Conservation (phyloP, 2,888 invertebrate species). For the Disparrhopalites patrizii region DNA sequence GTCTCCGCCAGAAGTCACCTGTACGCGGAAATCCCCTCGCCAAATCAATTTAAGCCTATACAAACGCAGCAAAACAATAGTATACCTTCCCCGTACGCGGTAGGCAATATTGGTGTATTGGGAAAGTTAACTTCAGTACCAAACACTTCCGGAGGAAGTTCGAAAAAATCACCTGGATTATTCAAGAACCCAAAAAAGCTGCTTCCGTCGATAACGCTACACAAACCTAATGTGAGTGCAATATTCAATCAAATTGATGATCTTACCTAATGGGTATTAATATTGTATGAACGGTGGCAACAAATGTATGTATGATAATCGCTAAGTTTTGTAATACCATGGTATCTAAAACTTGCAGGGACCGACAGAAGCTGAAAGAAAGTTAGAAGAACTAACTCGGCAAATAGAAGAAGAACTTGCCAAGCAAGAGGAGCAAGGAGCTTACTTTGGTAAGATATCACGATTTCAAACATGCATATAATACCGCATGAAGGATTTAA, state of each 20-base stretch:
- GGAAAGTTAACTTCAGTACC: neutral
- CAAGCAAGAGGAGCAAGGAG: slow-evolving; percentile 88
- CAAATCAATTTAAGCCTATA: slow-evolving; percentile 32
- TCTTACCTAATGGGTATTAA: too few relatives aligned
- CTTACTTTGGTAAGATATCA: slow-evolving; percentile 79
- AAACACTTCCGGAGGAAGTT: neutral
- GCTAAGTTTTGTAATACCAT: too few relatives aligned
- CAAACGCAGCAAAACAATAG: neutral
- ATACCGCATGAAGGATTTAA: too few relatives aligned
- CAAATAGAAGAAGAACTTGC: slow-evolving; percentile 95
- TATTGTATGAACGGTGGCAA: neutral
- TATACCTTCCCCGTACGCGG: slow-evolving; percentile 30
- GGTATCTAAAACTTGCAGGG: slow-evolving; percentile 57
- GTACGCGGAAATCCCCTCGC: slow-evolving; percentile 27
- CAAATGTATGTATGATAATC: neutral
- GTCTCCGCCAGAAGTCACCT: slow-evolving; percentile 23
- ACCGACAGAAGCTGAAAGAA: slow-evolving; percentile 86
- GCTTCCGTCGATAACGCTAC: slow-evolving; percentile 30
- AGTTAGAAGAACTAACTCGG: slow-evolving; percentile 86
- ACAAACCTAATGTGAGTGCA: slow-evolving; percentile 28
- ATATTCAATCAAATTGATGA: too few relatives aligned
- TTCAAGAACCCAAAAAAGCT: slow-evolving; percentile 23
- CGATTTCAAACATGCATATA: too few relatives aligned
- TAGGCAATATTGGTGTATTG: slow-evolving; percentile 22
- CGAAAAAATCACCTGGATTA: slow-evolving; percentile 13